Conservation (phyloP, 2,797 vertebrate genomes). For the Enteromius treurensis region DNA sequence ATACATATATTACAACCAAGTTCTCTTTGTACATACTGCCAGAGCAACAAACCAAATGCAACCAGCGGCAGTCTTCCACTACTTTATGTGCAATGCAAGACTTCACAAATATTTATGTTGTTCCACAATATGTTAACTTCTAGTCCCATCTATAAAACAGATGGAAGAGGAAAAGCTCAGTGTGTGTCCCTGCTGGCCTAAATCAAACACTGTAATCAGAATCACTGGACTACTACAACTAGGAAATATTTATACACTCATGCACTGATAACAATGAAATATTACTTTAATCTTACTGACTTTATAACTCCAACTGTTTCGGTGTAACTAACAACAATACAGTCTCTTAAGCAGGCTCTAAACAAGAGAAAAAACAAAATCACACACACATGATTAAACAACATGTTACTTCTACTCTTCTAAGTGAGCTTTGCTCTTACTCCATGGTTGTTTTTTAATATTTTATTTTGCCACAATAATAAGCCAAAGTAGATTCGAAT, state of each 20-base stretch:
- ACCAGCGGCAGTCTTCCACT: neutral
- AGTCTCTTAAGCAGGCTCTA: neutral
- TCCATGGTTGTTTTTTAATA: neutral
- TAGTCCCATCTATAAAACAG: neutral
- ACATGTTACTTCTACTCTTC: neutral
- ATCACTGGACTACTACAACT: neutral
- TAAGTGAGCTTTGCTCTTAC: neutral
- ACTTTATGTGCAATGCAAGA: slow-evolving; percentile 15
- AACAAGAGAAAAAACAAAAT: neutral
- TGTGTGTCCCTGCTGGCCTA: neutral
- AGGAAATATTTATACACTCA: slow-evolving; percentile 11
- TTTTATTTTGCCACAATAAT: neutral
- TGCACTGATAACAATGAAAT: slow-evolving; percentile 7
- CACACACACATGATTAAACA: neutral
- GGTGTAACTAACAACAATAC: neutral
- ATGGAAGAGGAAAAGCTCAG: neutral
- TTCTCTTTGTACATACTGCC: neutral
- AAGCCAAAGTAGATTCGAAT: neutral
- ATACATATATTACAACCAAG: neutral
- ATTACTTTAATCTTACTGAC: slow-evolving; percentile 3
- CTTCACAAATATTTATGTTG: slow-evolving; percentile 22
- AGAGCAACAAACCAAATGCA: neutral
- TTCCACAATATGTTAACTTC: slow-evolving; percentile 1
- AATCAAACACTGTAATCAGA: slow-evolving; percentile 6
- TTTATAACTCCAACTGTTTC: neutral